Conservation (phyloP, 30 jellyfish, hydroid and myxozoan genomes). For the Pelagia noctiluca region DNA sequence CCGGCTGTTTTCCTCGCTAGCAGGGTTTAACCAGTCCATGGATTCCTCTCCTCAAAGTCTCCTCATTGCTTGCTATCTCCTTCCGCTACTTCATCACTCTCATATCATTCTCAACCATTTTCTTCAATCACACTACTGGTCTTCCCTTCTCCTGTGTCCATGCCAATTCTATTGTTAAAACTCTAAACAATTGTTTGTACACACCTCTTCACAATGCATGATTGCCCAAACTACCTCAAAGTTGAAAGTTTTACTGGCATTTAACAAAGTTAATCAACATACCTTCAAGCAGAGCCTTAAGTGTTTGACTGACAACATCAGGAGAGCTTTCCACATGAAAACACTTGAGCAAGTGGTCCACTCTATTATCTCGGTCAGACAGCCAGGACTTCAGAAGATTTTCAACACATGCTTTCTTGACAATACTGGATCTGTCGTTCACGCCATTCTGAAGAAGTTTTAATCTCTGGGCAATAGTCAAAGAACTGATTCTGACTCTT, state of each 20-base stretch:
- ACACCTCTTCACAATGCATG: too few relatives aligned
- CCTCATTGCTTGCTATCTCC: too few relatives aligned
- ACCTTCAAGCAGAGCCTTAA: slow-evolving; percentile 87
- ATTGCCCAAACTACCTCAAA: too few relatives aligned
- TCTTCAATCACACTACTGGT: too few relatives aligned
- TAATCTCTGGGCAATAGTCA: slow-evolving; percentile 90
- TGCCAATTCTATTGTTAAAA: too few relatives aligned
- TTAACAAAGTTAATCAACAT: neutral
- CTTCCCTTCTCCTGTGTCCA: too few relatives aligned
- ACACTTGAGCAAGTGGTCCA: slow-evolving; percentile 73
- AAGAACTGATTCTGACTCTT: slow-evolving; percentile 81
- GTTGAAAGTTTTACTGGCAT: neutral
- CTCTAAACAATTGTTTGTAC: too few relatives aligned
- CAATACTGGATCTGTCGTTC: slow-evolving; percentile 79
- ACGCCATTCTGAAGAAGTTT: slow-evolving; percentile 75
- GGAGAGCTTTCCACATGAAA: slow-evolving; percentile 90
- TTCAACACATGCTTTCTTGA: slow-evolving; percentile 79
- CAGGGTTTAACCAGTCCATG: too few relatives aligned
- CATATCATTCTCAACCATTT: too few relatives aligned
- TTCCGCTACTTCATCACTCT: too few relatives aligned
- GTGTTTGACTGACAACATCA: slow-evolving; percentile 64
- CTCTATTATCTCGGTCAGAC: slow-evolving; percentile 54
- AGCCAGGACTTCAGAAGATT: slow-evolving; percentile 83
- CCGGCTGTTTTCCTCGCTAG: too few relatives aligned
- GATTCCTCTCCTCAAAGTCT: too few relatives aligned